phyloP scores from a whole-genome alignment of 2,888 invertebrate species.

The Lysandra coridon region DNA sequence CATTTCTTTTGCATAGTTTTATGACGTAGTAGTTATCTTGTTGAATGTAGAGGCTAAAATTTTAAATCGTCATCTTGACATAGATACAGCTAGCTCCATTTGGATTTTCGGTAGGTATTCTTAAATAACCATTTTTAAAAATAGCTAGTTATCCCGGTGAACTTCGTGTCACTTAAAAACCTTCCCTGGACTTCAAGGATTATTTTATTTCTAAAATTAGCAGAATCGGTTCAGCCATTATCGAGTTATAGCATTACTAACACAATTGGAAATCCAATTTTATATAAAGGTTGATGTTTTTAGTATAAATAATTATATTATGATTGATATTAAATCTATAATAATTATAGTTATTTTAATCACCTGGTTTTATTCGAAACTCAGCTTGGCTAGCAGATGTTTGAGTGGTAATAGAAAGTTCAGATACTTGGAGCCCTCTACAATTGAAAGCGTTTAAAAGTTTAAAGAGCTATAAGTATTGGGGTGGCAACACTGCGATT shows the following conservation, averaged over 20 bases:
- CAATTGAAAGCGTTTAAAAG: constrained; percentile 18
- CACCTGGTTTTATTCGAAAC: background rate
- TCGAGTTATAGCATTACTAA: too few relatives aligned
- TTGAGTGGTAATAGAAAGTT: constrained; percentile 21
- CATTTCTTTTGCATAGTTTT: too few relatives aligned
- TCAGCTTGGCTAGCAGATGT: background rate
- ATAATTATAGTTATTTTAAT: background rate
- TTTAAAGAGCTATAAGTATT: constrained; percentile 12
- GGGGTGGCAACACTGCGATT: constrained; percentile 1
- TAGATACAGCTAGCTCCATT: too few relatives aligned
- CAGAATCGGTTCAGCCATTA: background rate
- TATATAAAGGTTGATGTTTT: background rate
- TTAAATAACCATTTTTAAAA: too few relatives aligned
- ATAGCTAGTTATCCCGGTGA: too few relatives aligned
- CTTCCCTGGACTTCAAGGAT: too few relatives aligned
- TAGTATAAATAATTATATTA: background rate
- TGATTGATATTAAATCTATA: background rate
- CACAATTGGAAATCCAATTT: too few relatives aligned
- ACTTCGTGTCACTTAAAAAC: too few relatives aligned
- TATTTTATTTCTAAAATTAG: background rate
- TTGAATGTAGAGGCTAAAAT: too few relatives aligned
- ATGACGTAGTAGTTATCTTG: too few relatives aligned
- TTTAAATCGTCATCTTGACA: too few relatives aligned
- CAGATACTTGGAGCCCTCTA: background rate
- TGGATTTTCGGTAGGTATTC: too few relatives aligned